Evolutionary conservation across 2,113 vertebrate species (phyloP), one percentile per base, ranked within the genome.

Genomic region (Drymodes brunneopygia): DNA sequence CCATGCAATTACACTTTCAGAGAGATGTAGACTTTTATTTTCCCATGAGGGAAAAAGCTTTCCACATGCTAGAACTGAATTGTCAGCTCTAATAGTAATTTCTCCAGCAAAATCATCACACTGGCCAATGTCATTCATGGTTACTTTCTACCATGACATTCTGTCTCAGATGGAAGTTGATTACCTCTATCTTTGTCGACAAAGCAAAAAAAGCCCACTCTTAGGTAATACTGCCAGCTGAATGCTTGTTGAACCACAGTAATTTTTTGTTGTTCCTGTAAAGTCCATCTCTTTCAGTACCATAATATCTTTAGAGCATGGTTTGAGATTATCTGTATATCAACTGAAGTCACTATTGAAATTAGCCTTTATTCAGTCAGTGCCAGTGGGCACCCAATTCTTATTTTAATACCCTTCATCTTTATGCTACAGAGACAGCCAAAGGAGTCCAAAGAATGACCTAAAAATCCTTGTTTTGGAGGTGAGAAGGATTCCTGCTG

Each of bases 171-270:
- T 74, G 90, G 66, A 92, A 94, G 91, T 60, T 65, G 87, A 97
- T 95, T 96, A 94, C 53, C 84, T 97, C 79, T 96, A 96, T 66
- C 42, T 97, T 96, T 97, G 95, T 97, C 22, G 28, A 90, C 90
- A 94, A 96, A 96, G 71, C 10, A 36, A 96, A 97, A 90, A 92
- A 92, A 81, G 87, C 12, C 4, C 90, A 96, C 78, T 95, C 64
- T 53, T 80, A 95, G 90, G 67, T 61, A 93, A 94, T 88, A 91
- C 51, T 90, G 81, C 54, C 92, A 95, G 77, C 35, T 51, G 85
- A 95, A 92, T 66, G 42, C 51, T 79, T 92, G 70, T 80, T 60
- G 90, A 94, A 94, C 54, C 53, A 51, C 16, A 19, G 48, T 51
- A 6, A 78, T 82, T 87, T 96, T 94, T 97, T 69, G 48, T 86